Evolutionary conservation across 2,888 invertebrate species (phyloP).

Genomic region (Lissocephala sabroskyi): DNA sequence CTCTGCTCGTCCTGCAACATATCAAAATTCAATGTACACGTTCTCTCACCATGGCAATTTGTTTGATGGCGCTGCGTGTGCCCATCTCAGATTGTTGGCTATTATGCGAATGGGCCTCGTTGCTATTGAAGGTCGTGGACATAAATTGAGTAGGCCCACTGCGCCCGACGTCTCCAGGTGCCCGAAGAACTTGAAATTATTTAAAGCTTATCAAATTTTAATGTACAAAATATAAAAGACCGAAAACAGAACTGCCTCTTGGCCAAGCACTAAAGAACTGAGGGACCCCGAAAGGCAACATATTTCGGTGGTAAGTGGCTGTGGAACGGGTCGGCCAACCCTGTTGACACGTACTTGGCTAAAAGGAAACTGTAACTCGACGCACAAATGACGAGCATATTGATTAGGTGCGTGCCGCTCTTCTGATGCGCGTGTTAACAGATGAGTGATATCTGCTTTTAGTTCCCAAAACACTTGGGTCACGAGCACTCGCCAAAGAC

Average conservation of each 20-base stretch:
- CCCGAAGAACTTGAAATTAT: constrained; percentile 43
- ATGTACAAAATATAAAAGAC: constrained; percentile 44
- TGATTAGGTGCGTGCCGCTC: constrained; percentile 50
- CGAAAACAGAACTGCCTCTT: no score
- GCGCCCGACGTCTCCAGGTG: no score
- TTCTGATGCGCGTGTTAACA: constrained; percentile 42
- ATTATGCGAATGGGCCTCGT: background rate
- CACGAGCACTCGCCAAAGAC: no score
- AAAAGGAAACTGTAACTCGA: constrained; percentile 56
- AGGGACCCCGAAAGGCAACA: no score
- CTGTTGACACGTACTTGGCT: constrained; percentile 63
- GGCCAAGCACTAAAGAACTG: no score
- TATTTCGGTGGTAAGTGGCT: constrained; percentile 4
- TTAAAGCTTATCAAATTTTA: constrained; percentile 60
- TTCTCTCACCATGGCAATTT: constrained; percentile 50
- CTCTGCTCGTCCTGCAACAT: constrained; percentile 13
- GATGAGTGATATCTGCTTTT: constrained; percentile 57
- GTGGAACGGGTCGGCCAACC: constrained; percentile 16
- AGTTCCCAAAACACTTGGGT: constrained; percentile 39
- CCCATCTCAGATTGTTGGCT: constrained; percentile 9
- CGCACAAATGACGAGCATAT: constrained; percentile 59
- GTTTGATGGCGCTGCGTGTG: constrained; percentile 53
- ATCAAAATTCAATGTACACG: constrained; percentile 64
- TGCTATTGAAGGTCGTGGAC: constrained; percentile 59
- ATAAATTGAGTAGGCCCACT: constrained; percentile 44